Percentiles rank a stretch among this genome's conserved stretches.
Evolutionary conservation across 30 jellyfish, hydroid and myxozoan species (phyloP).

Genomic region (Hydractinia echinata): DNA sequence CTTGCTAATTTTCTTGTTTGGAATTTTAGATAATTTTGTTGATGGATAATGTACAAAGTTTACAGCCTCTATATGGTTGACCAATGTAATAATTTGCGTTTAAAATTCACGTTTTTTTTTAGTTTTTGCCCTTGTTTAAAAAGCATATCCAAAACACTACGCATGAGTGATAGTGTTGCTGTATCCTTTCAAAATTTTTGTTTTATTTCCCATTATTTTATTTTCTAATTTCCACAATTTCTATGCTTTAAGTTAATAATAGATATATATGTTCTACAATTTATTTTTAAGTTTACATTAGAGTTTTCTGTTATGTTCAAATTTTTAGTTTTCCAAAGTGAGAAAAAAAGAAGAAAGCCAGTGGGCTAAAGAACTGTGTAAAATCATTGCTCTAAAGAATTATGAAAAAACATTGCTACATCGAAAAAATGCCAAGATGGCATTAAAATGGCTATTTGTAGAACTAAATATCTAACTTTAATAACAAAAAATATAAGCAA

Average conservation of each 20-base stretch:
- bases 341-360: background rate
- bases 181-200: constrained; percentile 51
- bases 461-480: too few species aligned
- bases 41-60: too few species aligned
- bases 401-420: too few species aligned
- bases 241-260: background rate
- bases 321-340: background rate
- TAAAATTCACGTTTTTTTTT: background rate
- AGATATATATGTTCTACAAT: background rate
- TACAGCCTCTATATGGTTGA: too few species aligned
- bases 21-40: background rate
- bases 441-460: too few species aligned
- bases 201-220: background rate
- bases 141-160: constrained; percentile 64
- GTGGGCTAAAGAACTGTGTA: constrained; percentile 4
- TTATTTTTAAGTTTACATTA: background rate
- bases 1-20: background rate
- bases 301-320: background rate
- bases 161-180: constrained; percentile 94
- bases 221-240: background rate
- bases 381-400: too few species aligned
- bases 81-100: background rate
- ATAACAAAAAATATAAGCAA: too few species aligned
- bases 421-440: too few species aligned
- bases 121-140: constrained; percentile 92